Evolutionary conservation across 2,888 invertebrate species (phyloP).

Genomic region (Malacosoma neustria): DNA sequence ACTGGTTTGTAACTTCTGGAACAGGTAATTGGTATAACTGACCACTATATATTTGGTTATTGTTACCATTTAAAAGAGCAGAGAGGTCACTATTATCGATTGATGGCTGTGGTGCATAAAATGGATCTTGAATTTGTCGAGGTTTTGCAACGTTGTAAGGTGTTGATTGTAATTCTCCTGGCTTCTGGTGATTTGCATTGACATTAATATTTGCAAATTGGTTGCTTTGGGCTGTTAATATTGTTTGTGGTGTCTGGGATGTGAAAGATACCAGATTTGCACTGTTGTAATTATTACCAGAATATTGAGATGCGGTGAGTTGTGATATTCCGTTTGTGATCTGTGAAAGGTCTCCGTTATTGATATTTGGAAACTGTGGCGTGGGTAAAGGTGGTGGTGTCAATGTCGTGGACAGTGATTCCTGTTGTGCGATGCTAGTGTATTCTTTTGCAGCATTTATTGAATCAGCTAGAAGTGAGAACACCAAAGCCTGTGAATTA

Average conservation of each 20-base stretch:
- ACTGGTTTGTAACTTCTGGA: constrained; percentile 52
- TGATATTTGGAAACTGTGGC: constrained; percentile 34
- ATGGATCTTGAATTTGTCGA: constrained; percentile 22
- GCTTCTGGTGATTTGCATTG: constrained; percentile 19
- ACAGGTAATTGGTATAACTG: constrained; percentile 60
- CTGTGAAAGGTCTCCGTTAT: constrained; percentile 40
- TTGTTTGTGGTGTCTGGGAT: constrained; percentile 19
- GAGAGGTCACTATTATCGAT: constrained; percentile 12
- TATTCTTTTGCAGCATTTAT: constrained; percentile 60
- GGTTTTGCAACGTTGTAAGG: constrained; percentile 23
- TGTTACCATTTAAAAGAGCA: constrained; percentile 20
- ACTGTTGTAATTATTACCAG: constrained; percentile 21
- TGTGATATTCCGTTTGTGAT: constrained; percentile 50
- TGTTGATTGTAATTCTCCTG: constrained; percentile 21
- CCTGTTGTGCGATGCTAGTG: constrained; percentile 47
- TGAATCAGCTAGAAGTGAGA: constrained; percentile 59
- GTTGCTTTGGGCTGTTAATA: constrained; percentile 17
- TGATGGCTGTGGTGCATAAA: constrained; percentile 18
- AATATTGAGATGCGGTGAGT: constrained; percentile 53
- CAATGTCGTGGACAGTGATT: constrained; percentile 28
- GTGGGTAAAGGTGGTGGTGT: constrained; percentile 30
- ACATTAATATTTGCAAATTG: constrained; percentile 10
- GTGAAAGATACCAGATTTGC: constrained; percentile 19
- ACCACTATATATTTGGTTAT: constrained; percentile 52
- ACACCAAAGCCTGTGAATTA: constrained; percentile 66